Evolutionary conservation across 2,888 invertebrate genomes (phyloP).

Genomic region (Neoaliturus tenellus): DNA sequence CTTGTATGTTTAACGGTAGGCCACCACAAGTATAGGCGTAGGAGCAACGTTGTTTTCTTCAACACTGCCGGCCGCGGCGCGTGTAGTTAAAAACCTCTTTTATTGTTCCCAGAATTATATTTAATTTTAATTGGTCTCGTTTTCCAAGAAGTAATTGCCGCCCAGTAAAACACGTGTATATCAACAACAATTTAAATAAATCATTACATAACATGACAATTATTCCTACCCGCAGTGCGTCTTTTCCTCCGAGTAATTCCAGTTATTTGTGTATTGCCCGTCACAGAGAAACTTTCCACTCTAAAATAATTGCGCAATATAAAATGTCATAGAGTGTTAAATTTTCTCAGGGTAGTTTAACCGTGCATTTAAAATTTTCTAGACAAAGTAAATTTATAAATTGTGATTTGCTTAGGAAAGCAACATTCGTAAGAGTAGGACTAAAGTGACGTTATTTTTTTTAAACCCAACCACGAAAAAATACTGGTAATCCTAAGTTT

Average conservation of each 20-base stretch:
- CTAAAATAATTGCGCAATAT: neutral
- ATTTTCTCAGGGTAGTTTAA: no score
- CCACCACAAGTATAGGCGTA: no score
- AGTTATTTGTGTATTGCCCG: neutral
- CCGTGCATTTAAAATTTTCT: no score
- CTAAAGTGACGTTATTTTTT: no score
- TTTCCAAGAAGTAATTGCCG: neutral
- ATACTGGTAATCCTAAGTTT: no score
- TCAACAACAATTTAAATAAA: conserved; percentile 22
- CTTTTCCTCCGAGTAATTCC: conserved; percentile 10
- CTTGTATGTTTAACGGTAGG: no score
- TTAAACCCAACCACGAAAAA: no score
- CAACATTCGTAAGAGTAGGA: no score
- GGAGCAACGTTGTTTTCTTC: neutral
- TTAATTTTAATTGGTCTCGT: neutral
- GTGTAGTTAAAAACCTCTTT: neutral
- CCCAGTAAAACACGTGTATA: neutral
- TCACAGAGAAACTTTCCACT: neutral
- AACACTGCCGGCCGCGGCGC: neutral
- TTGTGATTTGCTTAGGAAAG: no score
- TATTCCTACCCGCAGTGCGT: neutral
- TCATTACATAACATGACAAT: neutral
- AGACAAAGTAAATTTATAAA: no score
- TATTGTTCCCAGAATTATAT: neutral
- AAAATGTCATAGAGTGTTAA: no score